Evolutionary conservation across 1,140 invertebrate species (phyloP).

Genomic region (Adoxophyes honmai): DNA sequence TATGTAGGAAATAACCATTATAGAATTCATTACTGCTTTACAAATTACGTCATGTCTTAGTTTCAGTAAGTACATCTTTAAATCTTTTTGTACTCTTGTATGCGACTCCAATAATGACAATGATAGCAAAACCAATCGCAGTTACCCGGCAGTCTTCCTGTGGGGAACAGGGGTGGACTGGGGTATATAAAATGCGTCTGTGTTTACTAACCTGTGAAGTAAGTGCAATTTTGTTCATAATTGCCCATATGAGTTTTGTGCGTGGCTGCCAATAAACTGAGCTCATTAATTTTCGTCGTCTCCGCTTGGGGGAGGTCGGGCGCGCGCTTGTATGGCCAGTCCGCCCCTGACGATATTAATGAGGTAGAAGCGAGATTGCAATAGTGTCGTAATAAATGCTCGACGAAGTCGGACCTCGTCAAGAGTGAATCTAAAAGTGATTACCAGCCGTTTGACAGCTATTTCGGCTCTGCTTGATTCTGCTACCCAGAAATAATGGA

Average conservation of each 20-base stretch:
- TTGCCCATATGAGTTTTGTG: constrained; percentile 76
- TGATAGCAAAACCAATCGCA: constrained; percentile 56
- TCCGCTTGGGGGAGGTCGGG: constrained; percentile 71
- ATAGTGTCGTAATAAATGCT: constrained; percentile 62
- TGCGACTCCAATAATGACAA: constrained; percentile 51
- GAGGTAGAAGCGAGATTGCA: constrained; percentile 75
- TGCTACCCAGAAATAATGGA: not conserved
- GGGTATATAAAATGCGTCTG: constrained; percentile 67
- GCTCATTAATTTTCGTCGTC: constrained; percentile 76
- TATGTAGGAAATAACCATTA: not conserved
- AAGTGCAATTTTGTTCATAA: constrained; percentile 76
- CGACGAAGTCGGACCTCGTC: constrained; percentile 52
- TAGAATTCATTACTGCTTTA: not conserved
- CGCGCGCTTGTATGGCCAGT: constrained; percentile 77
- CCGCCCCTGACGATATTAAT: constrained; percentile 78
- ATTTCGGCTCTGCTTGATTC: constrained; percentile 25
- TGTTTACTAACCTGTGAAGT: constrained; percentile 76
- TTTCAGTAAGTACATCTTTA: not conserved
- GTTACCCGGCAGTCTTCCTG: constrained; percentile 73
- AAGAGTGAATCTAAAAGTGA: constrained; percentile 67
- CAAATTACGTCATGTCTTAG: not conserved
- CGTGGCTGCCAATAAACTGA: constrained; percentile 76
- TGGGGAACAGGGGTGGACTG: constrained; percentile 74
- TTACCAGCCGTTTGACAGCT: constrained; percentile 54
- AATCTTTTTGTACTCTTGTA: constrained; percentile 37